Base-by-base conservation (phyloP, 2,797 vertebrate species). In the Macropus fuliginosus region DNA sequence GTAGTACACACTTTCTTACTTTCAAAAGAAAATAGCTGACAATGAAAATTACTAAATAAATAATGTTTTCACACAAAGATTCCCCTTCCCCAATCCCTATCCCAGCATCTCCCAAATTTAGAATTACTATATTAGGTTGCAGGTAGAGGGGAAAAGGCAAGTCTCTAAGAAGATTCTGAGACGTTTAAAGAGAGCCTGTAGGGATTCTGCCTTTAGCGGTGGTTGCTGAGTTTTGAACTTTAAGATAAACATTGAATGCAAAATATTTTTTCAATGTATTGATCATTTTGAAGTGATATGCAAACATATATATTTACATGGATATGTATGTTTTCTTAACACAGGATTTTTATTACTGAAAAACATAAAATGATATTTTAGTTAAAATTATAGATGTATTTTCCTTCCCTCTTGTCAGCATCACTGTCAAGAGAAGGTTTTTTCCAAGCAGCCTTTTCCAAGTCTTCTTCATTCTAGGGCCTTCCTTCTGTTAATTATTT, bases 11-110 rank as follows among this genome's bases (percentile, higher is more conserved):
- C 93, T 97, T 81, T 92, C 55, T 91, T 46, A 55, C n/a, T 95
- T 98, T 97, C 97, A 97, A 96, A 97, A 95, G 97, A 94, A 95
- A 96, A 95, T 93, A 97, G 94, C 94, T 94, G 92, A 95, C 90
- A 94, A 56, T 96, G 92, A 91, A 96, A 96, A 96, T 93, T 93
- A 94, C 90, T 95, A 94, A 96, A 87, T 91, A 95, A 97, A 56
- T 92, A 96, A 94, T 94, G 97, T 96, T 97, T 94, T 94, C 92
- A 94, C 59, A 56, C 14, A 40, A 96, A 97, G 57, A 56, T 97
- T 94, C 10, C 59, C 56, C 66, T 55, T 56, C n/a, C 16, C 34
- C 12, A 56, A 56, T 56, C 13, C 34, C 14, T 34, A 87, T 94
- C 55, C 56, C 31, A 54, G 31, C 13, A 40, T 94, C 57, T 97